Base-by-base conservation (phyloP, 2,797 vertebrate species). In the Synanceia verrucosa region DNA sequence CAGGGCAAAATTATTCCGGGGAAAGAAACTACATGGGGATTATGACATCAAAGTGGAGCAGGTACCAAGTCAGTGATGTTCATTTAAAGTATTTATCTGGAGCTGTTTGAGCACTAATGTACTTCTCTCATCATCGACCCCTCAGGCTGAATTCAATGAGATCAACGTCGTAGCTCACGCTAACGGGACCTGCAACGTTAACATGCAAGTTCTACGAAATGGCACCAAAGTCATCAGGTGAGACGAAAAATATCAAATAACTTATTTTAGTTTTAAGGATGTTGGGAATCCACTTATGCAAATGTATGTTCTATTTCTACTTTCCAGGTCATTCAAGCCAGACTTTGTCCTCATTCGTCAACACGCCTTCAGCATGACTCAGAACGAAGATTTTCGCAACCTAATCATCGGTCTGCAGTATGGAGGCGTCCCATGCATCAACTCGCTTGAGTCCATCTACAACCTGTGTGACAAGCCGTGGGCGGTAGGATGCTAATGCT, bases 391-490 rank as follows among this genome's bases (percentile, higher is more conserved):
- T 63, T 99, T 98, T 86, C 97, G 98, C 31, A 97, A 97, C 87
- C 83, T 99, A 65, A 88, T 99, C 86, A 98, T 99, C 2, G 98
- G 97, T 4, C 92, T 99, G 92, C 97, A 99, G 88, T 99, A 98
- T 0, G 97, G 96, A 5, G 96, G 96, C 4, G 86, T 98, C 23
- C 95, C 96, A 16, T 95, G 96, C 64, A 90, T 97, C 90, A 99
- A 99, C 93, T 97, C 98, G 1, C 91, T 99, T 23, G 95, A 97
- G 59, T 97, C 98, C 28, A 96, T 99, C 91, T 99, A 97, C 90
- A 99, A 99, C 92, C 96, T 99, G 84, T 98, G 97, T 48, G 98
- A 99, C 94, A 99, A 99, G 83, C 98, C 98, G 0, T 99, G 97
- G 98, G 97, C 96, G 94, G 98, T 99, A 93, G 90, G 97, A 18